Percentiles rank a stretch among this genome's conserved stretches.
Conservation (phyloP, 2,888 invertebrate genomes). For the Heteromyza rotundicornis region DNA sequence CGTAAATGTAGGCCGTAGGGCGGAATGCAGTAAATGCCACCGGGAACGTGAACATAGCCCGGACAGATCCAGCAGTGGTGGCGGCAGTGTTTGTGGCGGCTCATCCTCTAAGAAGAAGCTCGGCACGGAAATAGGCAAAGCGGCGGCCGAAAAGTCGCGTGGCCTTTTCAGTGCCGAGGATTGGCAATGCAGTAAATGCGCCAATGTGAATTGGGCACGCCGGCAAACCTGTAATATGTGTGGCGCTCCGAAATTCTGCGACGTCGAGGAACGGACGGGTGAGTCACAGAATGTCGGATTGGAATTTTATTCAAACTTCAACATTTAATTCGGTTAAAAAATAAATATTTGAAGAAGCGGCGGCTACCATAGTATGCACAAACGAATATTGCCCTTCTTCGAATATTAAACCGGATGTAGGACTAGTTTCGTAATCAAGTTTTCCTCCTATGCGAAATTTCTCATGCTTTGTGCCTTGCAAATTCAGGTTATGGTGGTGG, state of each 20-base stretch:
- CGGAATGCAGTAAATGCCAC: slow-evolving; percentile 86
- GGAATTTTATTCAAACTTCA: neutral
- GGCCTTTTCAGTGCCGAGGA: slow-evolving; percentile 89
- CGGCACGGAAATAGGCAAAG: slow-evolving; percentile 97
- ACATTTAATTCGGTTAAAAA: neutral
- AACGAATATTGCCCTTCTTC: too few relatives aligned
- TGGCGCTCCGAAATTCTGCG: slow-evolving; percentile 96
- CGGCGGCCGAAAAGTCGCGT: slow-evolving; percentile 96
- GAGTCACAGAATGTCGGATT: slow-evolving; percentile 45
- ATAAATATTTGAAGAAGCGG: neutral
- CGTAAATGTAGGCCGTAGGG: slow-evolving; percentile 91
- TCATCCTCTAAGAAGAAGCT: slow-evolving; percentile 71
- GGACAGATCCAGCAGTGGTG: slow-evolving; percentile 37
- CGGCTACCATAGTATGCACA: too few relatives aligned
- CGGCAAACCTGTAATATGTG: slow-evolving; percentile 97
- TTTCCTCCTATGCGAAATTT: too few relatives aligned
- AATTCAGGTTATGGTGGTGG: slow-evolving; percentile 79
- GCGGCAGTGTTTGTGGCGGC: slow-evolving; percentile 41
- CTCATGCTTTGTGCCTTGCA: neutral
- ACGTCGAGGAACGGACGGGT: slow-evolving; percentile 81
- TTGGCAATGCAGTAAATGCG: slow-evolving; percentile 99
- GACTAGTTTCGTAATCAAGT: too few relatives aligned
- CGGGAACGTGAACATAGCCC: slow-evolving; percentile 50
- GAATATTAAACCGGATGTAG: too few relatives aligned
- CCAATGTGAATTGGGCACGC: slow-evolving; percentile 95